Evolutionary conservation across 1,140 invertebrate species (phyloP).

Genomic region (Capitella teleta): DNA sequence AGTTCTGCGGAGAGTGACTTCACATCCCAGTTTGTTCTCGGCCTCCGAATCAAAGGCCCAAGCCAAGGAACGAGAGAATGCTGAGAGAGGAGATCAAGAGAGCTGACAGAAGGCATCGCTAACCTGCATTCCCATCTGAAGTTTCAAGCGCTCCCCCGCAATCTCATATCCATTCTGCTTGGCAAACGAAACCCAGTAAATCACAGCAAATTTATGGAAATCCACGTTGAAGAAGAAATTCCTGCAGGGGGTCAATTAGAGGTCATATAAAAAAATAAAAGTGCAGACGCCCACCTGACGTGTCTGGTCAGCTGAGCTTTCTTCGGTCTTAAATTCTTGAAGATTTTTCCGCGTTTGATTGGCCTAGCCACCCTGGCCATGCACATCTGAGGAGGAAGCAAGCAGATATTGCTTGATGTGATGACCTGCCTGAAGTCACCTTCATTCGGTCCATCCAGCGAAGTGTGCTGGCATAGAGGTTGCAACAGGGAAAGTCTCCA

Average conservation of each 20-base stretch:
- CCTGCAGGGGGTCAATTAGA: slow-evolving; percentile 40
- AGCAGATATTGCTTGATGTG: background rate
- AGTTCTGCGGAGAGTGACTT: slow-evolving; percentile 87
- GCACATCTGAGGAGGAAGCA: slow-evolving; percentile 51
- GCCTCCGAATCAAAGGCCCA: too few species aligned
- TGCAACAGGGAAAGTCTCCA: slow-evolving; percentile 51
- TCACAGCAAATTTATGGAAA: slow-evolving; percentile 81
- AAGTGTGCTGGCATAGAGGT: slow-evolving; percentile 83
- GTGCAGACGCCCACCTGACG: slow-evolving; percentile 49
- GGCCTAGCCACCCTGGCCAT: slow-evolving; percentile 89
- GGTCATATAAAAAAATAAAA: background rate
- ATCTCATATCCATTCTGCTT: slow-evolving; percentile 89
- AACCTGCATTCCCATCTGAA: slow-evolving; percentile 46
- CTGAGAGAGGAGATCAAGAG: too few species aligned
- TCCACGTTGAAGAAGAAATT: slow-evolving; percentile 73
- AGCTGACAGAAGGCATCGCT: too few species aligned
- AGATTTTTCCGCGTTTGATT: slow-evolving; percentile 76
- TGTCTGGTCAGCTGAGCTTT: slow-evolving; percentile 87
- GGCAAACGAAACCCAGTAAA: slow-evolving; percentile 97
- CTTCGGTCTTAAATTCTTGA: slow-evolving; percentile 66
- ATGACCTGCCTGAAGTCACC: slow-evolving; percentile 17
- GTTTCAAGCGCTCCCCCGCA: slow-evolving; percentile 64
- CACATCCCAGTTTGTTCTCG: slow-evolving; percentile 79
- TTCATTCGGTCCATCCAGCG: slow-evolving; percentile 84
- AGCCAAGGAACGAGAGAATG: too few species aligned